Percentiles rank a stretch among this genome's conserved stretches.
Evolutionary conservation across 2,113 vertebrate genomes (phyloP).

Genomic region (Parotia lawesii): DNA sequence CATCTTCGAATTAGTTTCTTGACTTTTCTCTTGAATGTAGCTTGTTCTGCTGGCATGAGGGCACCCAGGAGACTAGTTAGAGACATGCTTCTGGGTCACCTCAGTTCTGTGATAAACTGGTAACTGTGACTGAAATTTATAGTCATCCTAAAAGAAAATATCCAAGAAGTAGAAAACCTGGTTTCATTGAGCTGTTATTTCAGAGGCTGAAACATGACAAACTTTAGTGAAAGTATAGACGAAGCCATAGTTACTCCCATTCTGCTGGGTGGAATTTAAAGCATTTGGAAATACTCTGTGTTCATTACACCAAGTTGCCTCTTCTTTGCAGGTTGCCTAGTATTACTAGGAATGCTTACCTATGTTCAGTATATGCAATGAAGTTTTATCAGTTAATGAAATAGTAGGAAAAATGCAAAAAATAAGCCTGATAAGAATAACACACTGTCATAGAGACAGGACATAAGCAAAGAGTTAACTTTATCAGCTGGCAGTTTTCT

Average conservation of each 20-base stretch:
- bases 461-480: not conserved
- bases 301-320: not conserved
- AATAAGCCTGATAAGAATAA: slow-evolving; percentile 12
- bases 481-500: not conserved
- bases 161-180: slow-evolving; percentile 17
- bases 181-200: slow-evolving; percentile 7
- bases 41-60: slow-evolving; percentile 23
- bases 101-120: slow-evolving; percentile 41
- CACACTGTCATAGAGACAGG: not conserved
- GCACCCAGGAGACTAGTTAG: slow-evolving; percentile 20
- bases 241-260: not conserved
- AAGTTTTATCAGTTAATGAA: slow-evolving; percentile 4
- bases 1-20: slow-evolving; percentile 66
- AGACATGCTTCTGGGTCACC: slow-evolving; percentile 9
- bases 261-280: slow-evolving; percentile 26
- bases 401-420: slow-evolving; percentile 25
- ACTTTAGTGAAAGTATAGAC: not conserved
- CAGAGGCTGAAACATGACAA: slow-evolving; percentile 14
- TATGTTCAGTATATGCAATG: not conserved
- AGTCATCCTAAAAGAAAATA: slow-evolving; percentile 44
- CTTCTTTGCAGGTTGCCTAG: not conserved
- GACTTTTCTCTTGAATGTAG: slow-evolving; percentile 48
- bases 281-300: slow-evolving; percentile 10
- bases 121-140: slow-evolving; percentile 48
- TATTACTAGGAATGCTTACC: not conserved